These are phyloP conservation scores for Selene dorsalis DNA, from an alignment of 2,797 vertebrate species.

Conservation along the genomic window DNA sequence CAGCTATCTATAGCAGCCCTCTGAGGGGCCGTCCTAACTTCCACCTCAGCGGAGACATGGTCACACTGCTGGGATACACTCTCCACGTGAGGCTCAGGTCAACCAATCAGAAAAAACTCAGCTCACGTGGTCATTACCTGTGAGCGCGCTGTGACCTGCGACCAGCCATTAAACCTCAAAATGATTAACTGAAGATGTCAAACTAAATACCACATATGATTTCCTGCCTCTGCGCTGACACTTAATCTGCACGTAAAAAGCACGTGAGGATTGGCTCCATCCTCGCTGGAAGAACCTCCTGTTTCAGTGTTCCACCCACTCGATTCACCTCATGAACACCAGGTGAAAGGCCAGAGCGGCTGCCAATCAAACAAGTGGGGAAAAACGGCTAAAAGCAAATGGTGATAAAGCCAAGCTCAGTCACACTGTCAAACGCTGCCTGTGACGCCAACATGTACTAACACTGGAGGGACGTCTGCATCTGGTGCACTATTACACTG, in stretches of 20 bases:
- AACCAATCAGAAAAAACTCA: slow-evolving; percentile 51
- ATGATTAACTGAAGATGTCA: slow-evolving; percentile 58
- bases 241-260: slow-evolving; percentile 35
- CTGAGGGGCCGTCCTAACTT: slow-evolving; percentile 62
- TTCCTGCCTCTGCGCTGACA: slow-evolving; percentile 26
- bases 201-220: slow-evolving; percentile 32
- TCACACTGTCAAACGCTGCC: slow-evolving; percentile 50
- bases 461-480: slow-evolving; percentile 38
- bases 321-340: slow-evolving; percentile 36
- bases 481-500: slow-evolving; percentile 69
- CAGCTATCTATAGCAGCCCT: slow-evolving; percentile 55
- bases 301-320: slow-evolving; percentile 30
- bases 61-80: slow-evolving; percentile 56
- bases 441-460: slow-evolving; percentile 26
- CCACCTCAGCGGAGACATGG: slow-evolving; percentile 58
- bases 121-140: slow-evolving; percentile 32
- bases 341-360: slow-evolving; percentile 17
- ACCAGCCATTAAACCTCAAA: slow-evolving; percentile 47
- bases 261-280: slow-evolving; percentile 29
- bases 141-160: slow-evolving; percentile 28
- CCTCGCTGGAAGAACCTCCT: slow-evolving; percentile 48
- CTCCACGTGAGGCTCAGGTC: slow-evolving; percentile 68
- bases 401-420: slow-evolving; percentile 49
- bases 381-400: slow-evolving; percentile 40
- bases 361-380: slow-evolving; percentile 47